Conservation (phyloP, 2,888 invertebrate genomes). For the Orchesella flavescens region DNA sequence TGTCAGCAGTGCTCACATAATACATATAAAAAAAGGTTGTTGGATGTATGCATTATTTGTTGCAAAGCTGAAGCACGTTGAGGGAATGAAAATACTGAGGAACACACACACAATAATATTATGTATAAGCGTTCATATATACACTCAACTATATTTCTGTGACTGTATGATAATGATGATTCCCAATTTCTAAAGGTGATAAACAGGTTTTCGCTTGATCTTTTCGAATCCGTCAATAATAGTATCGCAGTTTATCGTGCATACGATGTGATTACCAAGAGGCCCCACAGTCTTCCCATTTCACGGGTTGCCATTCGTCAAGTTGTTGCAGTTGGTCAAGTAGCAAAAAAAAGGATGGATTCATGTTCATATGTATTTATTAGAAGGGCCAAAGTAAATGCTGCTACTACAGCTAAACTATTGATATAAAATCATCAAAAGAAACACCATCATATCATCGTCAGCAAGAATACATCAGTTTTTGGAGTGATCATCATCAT, state of each 20-base stretch:
- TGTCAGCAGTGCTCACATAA: too few species aligned
- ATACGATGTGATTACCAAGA: slow-evolving; percentile 3
- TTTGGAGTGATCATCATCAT: slow-evolving; percentile 7
- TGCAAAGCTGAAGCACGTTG: slow-evolving; percentile 34
- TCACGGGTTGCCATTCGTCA: slow-evolving; percentile 49
- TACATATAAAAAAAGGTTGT: too few species aligned
- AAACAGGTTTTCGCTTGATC: slow-evolving; percentile 59
- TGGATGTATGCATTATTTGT: background rate
- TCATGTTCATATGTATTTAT: too few species aligned
- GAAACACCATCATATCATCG: background rate
- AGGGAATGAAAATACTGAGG: slow-evolving; percentile 1
- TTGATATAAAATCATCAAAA: slow-evolving; percentile 20
- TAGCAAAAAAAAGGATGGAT: slow-evolving; percentile 21
- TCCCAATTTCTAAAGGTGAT: slow-evolving; percentile 60
- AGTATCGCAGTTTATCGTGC: too few species aligned
- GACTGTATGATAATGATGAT: slow-evolving; percentile 50
- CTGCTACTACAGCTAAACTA: background rate
- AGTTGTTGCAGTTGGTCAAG: slow-evolving; percentile 31
- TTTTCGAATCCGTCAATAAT: slow-evolving; percentile 35
- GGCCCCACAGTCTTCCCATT: slow-evolving; percentile 51
- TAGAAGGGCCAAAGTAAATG: slow-evolving; percentile 29
- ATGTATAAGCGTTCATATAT: background rate
- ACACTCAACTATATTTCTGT: slow-evolving; percentile 8
- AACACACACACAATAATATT: slow-evolving; percentile 7
- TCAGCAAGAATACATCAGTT: background rate